Evolutionary conservation across 1,140 invertebrate genomes (phyloP).

Genomic region (Lanistes nyassanus): DNA sequence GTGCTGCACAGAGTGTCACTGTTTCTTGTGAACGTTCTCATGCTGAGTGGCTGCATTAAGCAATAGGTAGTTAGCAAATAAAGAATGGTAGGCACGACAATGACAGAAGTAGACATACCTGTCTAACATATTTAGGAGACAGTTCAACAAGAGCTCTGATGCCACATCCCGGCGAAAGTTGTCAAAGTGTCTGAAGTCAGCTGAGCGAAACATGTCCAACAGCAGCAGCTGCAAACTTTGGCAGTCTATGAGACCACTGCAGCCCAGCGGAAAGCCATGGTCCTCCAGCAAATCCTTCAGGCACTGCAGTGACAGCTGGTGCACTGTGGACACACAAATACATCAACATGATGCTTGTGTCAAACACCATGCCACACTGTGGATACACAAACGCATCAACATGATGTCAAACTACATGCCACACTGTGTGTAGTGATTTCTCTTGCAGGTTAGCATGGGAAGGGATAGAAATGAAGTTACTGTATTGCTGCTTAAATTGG

Average conservation of each 20-base stretch:
- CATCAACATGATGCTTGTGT: neutral
- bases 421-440: neutral
- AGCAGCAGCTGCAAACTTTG: conserved; percentile 74
- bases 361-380: no score
- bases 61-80: no score
- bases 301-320: conserved; percentile 70
- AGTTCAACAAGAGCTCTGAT: conserved; percentile 49
- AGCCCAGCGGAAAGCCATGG: conserved; percentile 73
- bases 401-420: neutral
- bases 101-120: conserved; percentile 34
- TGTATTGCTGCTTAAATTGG: no score
- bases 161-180: conserved; percentile 65
- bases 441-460: no score
- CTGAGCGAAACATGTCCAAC: conserved; percentile 74
- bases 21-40: no score
- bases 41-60: no score
- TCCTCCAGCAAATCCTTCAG: conserved; percentile 73
- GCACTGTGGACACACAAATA: conserved; percentile 69
- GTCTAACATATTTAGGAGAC: conserved; percentile 53
- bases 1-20: no score
- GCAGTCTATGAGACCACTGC: conserved; percentile 70
- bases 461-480: neutral
- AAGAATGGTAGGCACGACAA: no score
- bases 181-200: conserved; percentile 68
- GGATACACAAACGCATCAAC: no score